Conservation (phyloP, 2,888 invertebrate species). For the Ptilodon capucinus region DNA sequence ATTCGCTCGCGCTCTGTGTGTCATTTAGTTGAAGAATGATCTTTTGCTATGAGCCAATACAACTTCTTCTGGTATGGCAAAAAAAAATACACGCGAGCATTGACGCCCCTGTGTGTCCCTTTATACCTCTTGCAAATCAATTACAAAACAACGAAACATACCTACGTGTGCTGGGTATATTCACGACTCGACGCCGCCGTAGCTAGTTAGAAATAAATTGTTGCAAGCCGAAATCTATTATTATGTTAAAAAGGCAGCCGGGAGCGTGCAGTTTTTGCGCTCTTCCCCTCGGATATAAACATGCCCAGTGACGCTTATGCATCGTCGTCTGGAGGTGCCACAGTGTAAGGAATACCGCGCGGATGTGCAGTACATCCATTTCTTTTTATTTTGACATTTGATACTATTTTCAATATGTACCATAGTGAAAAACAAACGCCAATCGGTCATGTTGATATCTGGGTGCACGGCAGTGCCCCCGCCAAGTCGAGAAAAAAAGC, state of each 20-base stretch:
- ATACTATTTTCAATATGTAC: no score
- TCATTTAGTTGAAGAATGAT: no score
- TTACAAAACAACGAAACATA: neutral
- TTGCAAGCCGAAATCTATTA: conserved; percentile 65
- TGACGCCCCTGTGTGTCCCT: no score
- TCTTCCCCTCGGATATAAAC: conserved; percentile 59
- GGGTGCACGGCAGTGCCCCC: no score
- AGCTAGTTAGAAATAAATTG: conserved; percentile 62
- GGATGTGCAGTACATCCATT: neutral
- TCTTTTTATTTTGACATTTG: neutral
- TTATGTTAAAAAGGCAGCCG: conserved; percentile 70
- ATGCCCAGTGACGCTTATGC: conserved; percentile 56
- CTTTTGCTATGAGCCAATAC: no score
- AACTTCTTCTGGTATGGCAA: no score
- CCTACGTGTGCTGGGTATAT: conserved; percentile 6
- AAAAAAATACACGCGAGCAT: no score
- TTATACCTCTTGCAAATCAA: neutral
- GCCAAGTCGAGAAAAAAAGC: no score
- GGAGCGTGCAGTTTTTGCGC: conserved; percentile 63
- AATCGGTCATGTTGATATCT: no score
- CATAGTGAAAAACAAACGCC: no score
- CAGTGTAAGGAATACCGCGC: conserved; percentile 21
- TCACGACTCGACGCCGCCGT: conserved; percentile 23
- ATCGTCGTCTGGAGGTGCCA: conserved; percentile 33
- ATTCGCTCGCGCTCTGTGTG: no score